Conservation (phyloP, 2,888 invertebrate genomes). For the Hypena proboscidalis region DNA sequence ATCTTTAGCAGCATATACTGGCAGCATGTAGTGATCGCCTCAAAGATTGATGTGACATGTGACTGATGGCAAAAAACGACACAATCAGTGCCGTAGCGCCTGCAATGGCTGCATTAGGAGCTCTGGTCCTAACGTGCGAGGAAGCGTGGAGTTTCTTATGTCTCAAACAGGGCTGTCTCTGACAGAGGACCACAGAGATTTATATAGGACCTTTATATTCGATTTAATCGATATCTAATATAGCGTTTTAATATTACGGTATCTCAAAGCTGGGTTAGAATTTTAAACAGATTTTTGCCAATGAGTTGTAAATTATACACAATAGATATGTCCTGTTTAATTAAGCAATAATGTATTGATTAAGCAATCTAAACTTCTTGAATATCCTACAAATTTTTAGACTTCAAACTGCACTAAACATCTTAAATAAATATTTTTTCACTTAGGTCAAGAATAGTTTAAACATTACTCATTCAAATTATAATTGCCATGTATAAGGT, state of each 20-base stretch:
- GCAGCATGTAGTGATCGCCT: not conserved
- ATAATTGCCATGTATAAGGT: constrained; percentile 24
- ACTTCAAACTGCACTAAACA: too few species aligned
- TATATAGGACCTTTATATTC: too few species aligned
- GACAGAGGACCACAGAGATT: not conserved
- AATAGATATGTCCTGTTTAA: too few species aligned
- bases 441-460: constrained; percentile 31
- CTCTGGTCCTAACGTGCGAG: not conserved
- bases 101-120: constrained; percentile 3
- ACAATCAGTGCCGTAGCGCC: constrained; percentile 7
- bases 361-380: too few species aligned
- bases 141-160: constrained; percentile 1
- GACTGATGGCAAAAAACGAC: constrained; percentile 7
- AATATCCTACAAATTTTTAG: too few species aligned
- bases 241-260: too few species aligned
- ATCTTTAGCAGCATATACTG: constrained; percentile 1
- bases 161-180: not conserved
- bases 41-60: constrained; percentile 10
- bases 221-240: too few species aligned
- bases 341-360: too few species aligned
- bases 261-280: too few species aligned
- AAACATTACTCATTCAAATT: constrained; percentile 19
- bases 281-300: too few species aligned
- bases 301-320: too few species aligned
- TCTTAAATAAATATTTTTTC: constrained; percentile 15